Evolutionary conservation across 2,797 vertebrate species (phyloP).

Genomic region (Iguana delicatissima): DNA sequence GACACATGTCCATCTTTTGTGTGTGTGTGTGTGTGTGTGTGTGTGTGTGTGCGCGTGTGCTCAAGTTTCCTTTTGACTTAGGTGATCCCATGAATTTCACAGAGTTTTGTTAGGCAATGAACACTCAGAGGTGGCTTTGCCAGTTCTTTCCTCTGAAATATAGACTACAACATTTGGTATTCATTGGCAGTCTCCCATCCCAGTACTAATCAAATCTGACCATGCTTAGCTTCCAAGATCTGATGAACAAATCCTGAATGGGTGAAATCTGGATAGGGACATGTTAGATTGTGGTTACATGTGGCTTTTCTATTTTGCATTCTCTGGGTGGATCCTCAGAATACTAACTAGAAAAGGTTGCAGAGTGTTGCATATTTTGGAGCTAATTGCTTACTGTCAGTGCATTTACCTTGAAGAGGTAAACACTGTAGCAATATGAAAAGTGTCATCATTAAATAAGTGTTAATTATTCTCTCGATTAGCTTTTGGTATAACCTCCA

Average conservation of each 20-base stretch:
- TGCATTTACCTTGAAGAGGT: slow-evolving; percentile 24
- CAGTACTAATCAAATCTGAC: too few species aligned
- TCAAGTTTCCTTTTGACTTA: too few species aligned
- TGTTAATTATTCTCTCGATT: slow-evolving; percentile 63
- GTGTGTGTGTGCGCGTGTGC: too few species aligned
- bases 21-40: too few species aligned
- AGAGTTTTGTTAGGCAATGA: too few species aligned
- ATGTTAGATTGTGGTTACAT: slow-evolving; percentile 16
- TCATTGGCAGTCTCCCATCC: too few species aligned
- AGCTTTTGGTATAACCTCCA: slow-evolving; percentile 35
- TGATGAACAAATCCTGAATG: not conserved
- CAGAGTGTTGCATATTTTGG: not conserved
- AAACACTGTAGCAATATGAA: slow-evolving; percentile 12
- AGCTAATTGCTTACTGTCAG: slow-evolving; percentile 48
- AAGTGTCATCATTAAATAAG: slow-evolving; percentile 53
- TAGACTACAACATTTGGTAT: too few species aligned
- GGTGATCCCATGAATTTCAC: too few species aligned
- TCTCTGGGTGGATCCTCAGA: not conserved
- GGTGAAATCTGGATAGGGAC: slow-evolving; percentile 11
- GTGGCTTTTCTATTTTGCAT: not conserved
- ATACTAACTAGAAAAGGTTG: slow-evolving; percentile 9
- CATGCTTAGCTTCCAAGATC: too few species aligned
- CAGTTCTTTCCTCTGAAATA: too few species aligned
- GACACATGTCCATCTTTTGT: not conserved
- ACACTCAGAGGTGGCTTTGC: too few species aligned